Conservation (phyloP, 1,140 invertebrate species). For the Nasonia vitripennis region DNA sequence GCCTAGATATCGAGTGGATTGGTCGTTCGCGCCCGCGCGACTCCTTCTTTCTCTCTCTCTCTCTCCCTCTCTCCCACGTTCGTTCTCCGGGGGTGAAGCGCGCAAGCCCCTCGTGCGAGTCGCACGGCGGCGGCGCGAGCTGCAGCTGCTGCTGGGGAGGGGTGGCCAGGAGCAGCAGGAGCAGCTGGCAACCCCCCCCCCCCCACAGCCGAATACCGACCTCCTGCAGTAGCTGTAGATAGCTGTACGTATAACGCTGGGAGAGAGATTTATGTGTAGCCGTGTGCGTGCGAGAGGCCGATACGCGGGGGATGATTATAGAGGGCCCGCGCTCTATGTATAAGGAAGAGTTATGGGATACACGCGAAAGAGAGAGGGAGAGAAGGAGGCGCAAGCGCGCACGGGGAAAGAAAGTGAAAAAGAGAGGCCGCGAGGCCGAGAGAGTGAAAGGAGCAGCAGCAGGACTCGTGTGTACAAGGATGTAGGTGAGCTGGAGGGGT, state of each 20-base stretch:
- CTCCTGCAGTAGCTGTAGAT: constrained; percentile 27
- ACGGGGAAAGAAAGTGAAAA: constrained; percentile 17
- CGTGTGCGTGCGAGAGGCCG: not conserved
- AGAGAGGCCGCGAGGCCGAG: not conserved
- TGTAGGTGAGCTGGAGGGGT: not conserved
- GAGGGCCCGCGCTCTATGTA: not conserved
- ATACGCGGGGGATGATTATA: not conserved
- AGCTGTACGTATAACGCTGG: not conserved
- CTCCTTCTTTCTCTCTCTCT: constrained; percentile 14
- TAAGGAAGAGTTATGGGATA: not conserved
- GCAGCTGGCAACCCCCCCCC: constrained; percentile 53
- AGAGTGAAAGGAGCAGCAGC: not conserved
- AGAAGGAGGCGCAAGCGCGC: not conserved
- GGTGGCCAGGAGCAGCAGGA: not conserved
- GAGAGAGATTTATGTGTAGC: not conserved
- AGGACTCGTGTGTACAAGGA: not conserved
- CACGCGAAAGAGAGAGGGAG: not conserved
- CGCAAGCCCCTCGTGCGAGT: constrained; percentile 41
- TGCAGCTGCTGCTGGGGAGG: not conserved
- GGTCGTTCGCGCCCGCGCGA: constrained; percentile 13
- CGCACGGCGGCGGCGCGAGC: not conserved
- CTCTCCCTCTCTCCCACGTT: constrained; percentile 1
- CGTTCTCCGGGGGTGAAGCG: not conserved
- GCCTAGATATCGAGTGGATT: constrained; percentile 55
- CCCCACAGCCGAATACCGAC: constrained; percentile 20